Evolutionary conservation across 2,888 invertebrate species (phyloP).

Genomic region (Nesidiocoris tenuis): DNA sequence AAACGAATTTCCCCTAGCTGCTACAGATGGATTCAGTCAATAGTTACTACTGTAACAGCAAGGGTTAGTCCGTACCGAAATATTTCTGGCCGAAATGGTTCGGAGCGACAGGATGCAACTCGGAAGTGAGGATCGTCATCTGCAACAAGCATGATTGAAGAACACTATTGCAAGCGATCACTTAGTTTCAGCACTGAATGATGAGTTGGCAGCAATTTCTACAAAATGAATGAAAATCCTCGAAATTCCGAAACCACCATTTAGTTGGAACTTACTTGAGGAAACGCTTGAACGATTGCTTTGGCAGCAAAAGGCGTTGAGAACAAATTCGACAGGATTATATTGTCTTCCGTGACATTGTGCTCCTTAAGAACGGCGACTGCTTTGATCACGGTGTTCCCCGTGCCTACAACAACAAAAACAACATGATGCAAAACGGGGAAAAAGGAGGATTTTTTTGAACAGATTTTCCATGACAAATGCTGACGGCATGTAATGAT

Average conservation of each 20-base stretch:
- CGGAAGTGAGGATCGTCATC: slow-evolving; percentile 94
- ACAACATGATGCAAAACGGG: not conserved
- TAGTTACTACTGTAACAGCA: too few species aligned
- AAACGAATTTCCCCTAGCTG: too few species aligned
- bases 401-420: slow-evolving; percentile 63
- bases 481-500: too few species aligned
- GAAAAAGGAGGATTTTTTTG: too few species aligned
- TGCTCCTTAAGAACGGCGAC: slow-evolving; percentile 92
- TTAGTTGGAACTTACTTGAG: slow-evolving; percentile 58
- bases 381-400: slow-evolving; percentile 93
- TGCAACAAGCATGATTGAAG: slow-evolving; percentile 54
- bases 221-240: not conserved
- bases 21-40: too few species aligned
- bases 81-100: slow-evolving; percentile 98
- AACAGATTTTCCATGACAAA: too few species aligned
- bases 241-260: not conserved
- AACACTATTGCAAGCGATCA: too few species aligned
- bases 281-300: slow-evolving; percentile 79
- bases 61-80: slow-evolving; percentile 87
- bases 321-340: slow-evolving; percentile 96
- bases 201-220: too few species aligned
- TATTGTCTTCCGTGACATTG: slow-evolving; percentile 88
- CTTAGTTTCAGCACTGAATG: too few species aligned
- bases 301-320: slow-evolving; percentile 90
- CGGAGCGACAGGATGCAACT: slow-evolving; percentile 90